phyloP scores from a whole-genome alignment of 2,797 vertebrate species.

The Chiroxiphia lanceolata region DNA sequence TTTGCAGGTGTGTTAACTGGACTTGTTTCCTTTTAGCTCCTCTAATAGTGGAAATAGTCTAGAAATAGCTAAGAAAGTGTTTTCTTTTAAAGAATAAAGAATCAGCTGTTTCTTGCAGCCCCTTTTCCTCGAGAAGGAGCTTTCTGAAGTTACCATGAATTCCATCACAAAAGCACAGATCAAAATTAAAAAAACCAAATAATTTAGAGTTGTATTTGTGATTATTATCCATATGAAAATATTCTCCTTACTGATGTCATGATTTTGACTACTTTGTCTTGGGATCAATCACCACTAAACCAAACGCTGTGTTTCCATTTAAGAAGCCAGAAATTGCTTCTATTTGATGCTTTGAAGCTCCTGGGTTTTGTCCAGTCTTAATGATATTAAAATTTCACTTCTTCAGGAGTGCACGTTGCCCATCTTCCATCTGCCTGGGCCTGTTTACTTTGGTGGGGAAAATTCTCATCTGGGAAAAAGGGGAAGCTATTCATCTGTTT shows the following conservation, averaged over 20 bases:
- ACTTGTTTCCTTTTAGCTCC: not conserved
- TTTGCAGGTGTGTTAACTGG: not conserved
- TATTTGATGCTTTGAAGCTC: not conserved
- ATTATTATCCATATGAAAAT: not conserved
- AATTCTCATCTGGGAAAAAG: not conserved
- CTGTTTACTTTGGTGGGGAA: not conserved
- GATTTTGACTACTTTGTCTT: not conserved
- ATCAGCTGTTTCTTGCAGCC: not conserved
- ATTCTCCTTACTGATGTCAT: not conserved
- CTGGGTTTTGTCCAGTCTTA: not conserved
- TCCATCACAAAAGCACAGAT: not conserved
- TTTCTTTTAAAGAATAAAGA: not conserved
- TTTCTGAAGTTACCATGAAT: not conserved
- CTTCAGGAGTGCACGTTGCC: not conserved
- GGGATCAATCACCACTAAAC: not conserved
- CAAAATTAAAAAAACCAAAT: not conserved
- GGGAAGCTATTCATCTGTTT: not conserved
- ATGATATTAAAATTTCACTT: not conserved
- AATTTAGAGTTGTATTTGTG: not conserved
- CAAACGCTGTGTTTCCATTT: not conserved
- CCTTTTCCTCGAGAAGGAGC: not conserved
- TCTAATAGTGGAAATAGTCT: not conserved
- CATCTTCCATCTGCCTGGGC: not conserved
- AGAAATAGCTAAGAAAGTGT: not conserved
- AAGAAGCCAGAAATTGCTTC: not conserved